phyloP scores from a whole-genome alignment of 2,797 vertebrate species.

The Sebastiscus tertius region DNA sequence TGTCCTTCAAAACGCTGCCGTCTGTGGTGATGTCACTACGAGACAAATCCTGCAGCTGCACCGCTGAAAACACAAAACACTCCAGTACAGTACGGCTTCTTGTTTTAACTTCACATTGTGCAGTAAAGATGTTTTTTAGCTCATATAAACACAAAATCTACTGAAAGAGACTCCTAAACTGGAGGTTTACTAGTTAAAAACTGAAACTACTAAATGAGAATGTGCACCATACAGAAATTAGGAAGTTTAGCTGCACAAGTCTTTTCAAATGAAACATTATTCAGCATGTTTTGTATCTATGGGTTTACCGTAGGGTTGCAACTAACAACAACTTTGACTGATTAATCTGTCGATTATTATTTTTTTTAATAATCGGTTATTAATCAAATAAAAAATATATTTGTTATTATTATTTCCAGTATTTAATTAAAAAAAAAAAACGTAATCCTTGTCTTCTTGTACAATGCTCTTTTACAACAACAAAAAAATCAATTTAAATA shows the following conservation, averaged over 20 bases:
- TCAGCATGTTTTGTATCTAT: neutral
- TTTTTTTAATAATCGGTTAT: too few species aligned
- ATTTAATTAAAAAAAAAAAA: too few species aligned
- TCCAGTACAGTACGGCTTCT: neutral
- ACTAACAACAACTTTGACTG: neutral
- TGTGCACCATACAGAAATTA: neutral
- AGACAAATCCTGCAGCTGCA: slow-evolving; percentile 51
- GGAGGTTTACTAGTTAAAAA: neutral
- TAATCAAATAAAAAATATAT: too few species aligned
- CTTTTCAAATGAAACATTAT: neutral
- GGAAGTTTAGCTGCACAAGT: neutral
- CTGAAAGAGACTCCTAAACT: neutral
- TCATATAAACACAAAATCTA: neutral
- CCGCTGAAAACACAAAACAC: slow-evolving; percentile 22
- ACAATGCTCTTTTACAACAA: too few species aligned
- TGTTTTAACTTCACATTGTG: neutral
- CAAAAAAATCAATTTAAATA: too few species aligned
- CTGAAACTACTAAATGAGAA: neutral
- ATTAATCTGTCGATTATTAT: too few species aligned
- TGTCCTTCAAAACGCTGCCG: slow-evolving; percentile 12
- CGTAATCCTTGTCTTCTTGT: too few species aligned
- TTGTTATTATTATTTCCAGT: too few species aligned
- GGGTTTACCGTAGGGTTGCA: neutral
- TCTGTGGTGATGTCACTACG: slow-evolving; percentile 22
- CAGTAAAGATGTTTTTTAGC: too few species aligned